Evolutionary conservation across 2,888 invertebrate species (phyloP).

Genomic region (Aradus depressus): DNA sequence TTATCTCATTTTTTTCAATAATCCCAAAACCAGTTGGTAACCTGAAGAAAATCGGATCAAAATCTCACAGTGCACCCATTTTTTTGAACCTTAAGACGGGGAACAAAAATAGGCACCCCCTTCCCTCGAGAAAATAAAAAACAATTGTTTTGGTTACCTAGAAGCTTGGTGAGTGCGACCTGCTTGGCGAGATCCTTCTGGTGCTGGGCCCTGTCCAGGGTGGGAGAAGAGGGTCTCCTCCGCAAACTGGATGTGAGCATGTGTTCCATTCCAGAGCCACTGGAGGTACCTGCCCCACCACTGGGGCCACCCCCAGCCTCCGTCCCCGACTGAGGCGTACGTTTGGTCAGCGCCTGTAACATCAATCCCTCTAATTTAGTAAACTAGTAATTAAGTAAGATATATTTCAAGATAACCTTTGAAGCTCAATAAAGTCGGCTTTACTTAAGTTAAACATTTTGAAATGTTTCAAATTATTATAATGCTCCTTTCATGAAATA

Average conservation of each 20-base stretch:
- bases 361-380: no score
- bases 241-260: conserved; percentile 48
- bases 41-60: no score
- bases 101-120: no score
- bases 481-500: no score
- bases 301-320: conserved; percentile 28
- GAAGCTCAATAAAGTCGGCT: no score
- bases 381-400: neutral
- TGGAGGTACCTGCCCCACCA: conserved; percentile 26
- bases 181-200: conserved; percentile 42
- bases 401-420: neutral
- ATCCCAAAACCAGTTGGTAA: no score
- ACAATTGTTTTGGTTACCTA: conserved; percentile 37
- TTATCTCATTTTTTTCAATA: no score
- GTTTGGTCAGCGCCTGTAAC: conserved; percentile 47
- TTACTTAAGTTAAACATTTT: no score
- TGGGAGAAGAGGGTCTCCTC: conserved; percentile 49
- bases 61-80: no score
- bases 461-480: no score
- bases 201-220: conserved; percentile 33
- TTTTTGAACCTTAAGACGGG: no score
- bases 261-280: conserved; percentile 37
- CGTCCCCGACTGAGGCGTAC: conserved; percentile 44
- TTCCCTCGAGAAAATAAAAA: no score
- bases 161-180: conserved; percentile 44